Percentiles rank a stretch among this genome's conserved stretches.
phyloP scores from a whole-genome alignment of 2,113 vertebrate species.

The Hyla sarda region DNA sequence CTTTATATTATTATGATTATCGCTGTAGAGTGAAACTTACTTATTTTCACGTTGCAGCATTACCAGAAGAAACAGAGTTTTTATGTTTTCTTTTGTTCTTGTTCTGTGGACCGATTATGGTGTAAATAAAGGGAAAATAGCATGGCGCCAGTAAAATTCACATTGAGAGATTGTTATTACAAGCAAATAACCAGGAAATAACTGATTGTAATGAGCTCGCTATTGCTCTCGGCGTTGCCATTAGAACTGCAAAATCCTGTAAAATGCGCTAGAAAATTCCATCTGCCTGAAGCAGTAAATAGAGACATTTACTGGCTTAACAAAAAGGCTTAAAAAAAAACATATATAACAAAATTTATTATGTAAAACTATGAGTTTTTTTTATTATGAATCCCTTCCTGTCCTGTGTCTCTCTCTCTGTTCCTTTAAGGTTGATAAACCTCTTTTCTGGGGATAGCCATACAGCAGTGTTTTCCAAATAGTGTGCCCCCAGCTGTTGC shows the following conservation, averaged over 20 bases:
- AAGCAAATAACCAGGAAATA: conserved; percentile 13
- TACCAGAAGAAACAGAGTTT: neutral
- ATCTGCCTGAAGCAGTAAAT: neutral
- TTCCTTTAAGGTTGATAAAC: too few relatives aligned
- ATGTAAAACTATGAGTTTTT: neutral
- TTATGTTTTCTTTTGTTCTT: neutral
- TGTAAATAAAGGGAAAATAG: conserved; percentile 24
- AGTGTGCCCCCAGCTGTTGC: too few relatives aligned
- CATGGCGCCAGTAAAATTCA: conserved; percentile 6
- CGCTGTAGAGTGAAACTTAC: neutral
- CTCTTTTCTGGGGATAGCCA: too few relatives aligned
- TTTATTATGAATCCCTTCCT: neutral
- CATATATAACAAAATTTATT: neutral
- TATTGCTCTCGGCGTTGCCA: neutral
- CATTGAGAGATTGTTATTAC: conserved; percentile 9
- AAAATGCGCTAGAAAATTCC: neutral
- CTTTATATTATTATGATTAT: neutral
- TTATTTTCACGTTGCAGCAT: neutral
- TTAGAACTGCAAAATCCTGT: neutral
- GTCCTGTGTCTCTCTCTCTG: too few relatives aligned
- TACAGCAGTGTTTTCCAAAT: too few relatives aligned
- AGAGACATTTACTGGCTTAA: neutral
- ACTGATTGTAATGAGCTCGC: neutral
- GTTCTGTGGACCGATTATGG: neutral
- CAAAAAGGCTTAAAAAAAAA: neutral